phyloP scores from a whole-genome alignment of 2,888 invertebrate genomes.

The Cataglyphis rosenhaueri region DNA sequence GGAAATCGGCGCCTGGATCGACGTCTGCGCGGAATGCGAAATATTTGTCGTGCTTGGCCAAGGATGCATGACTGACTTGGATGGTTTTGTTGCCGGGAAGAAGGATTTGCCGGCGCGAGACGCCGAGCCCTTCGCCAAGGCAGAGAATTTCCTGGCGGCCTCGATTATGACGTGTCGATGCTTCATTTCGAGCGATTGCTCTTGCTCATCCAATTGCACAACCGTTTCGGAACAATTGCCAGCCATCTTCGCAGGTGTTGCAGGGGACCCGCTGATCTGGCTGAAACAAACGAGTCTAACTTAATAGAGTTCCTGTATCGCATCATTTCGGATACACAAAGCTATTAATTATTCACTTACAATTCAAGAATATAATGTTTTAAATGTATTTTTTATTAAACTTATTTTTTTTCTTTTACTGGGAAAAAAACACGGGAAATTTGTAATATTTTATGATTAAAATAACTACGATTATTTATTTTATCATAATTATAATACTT shows the following conservation, averaged over 20 bases:
- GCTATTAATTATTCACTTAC: not conserved
- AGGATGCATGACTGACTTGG: constrained; percentile 77
- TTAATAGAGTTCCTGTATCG: constrained; percentile 71
- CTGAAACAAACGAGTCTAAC: constrained; percentile 83
- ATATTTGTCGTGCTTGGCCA: constrained; percentile 83
- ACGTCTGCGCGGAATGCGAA: constrained; percentile 60
- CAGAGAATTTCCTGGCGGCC: constrained; percentile 76
- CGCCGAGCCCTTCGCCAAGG: constrained; percentile 65
- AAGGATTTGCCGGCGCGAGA: constrained; percentile 76
- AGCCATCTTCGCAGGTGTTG: constrained; percentile 78
- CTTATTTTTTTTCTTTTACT: not conserved
- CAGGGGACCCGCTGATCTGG: constrained; percentile 83
- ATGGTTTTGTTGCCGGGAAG: constrained; percentile 74
- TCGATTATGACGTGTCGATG: constrained; percentile 72
- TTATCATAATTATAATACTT: not conserved
- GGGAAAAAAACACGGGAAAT: not conserved
- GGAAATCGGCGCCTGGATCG: constrained; percentile 45
- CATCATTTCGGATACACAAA: not conserved
- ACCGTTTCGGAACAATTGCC: constrained; percentile 81
- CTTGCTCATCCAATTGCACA: constrained; percentile 81
- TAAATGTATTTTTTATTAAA: not conserved
- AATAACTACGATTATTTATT: not conserved
- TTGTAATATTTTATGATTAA: not conserved
- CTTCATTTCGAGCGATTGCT: constrained; percentile 63
- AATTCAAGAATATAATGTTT: not conserved